These are phyloP conservation scores for Tolmerus cingulatus DNA, from an alignment of 2,888 invertebrate genomes.

Conservation along the genomic window DNA sequence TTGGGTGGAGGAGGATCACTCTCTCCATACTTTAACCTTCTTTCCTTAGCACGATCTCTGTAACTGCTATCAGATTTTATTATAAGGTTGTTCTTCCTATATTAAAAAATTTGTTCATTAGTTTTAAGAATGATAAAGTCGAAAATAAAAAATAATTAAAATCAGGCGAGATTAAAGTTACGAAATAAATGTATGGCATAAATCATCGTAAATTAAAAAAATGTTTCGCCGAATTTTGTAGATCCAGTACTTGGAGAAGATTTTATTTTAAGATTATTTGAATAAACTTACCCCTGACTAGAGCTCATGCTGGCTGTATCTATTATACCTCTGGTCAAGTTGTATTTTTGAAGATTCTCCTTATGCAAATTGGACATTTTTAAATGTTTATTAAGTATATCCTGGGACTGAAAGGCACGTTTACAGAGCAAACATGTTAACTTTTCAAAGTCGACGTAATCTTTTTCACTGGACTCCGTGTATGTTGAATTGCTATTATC, in stretches of 20 bases:
- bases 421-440: conserved; percentile 95
- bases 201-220: too few species aligned
- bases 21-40: conserved; percentile 91
- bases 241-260: too few species aligned
- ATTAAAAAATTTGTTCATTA: neutral
- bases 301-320: conserved; percentile 46
- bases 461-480: conserved; percentile 73
- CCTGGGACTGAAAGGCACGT: conserved; percentile 89
- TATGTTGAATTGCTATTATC: conserved; percentile 48
- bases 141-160: neutral
- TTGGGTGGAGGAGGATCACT: conserved; percentile 81
- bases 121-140: neutral
- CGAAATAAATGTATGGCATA: neutral
- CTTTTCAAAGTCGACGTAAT: conserved; percentile 87
- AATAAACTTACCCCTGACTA: conserved; percentile 40
- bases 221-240: too few species aligned
- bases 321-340: conserved; percentile 55
- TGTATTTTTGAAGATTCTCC: conserved; percentile 75
- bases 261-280: neutral
- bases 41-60: conserved; percentile 94
- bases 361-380: conserved; percentile 94
- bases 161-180: neutral
- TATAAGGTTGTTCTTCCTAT: neutral
- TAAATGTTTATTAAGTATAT: conserved; percentile 88
- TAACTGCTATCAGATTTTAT: conserved; percentile 65